phyloP scores from a whole-genome alignment of 2,797 vertebrate genomes.

The Antrozous pallidus region DNA sequence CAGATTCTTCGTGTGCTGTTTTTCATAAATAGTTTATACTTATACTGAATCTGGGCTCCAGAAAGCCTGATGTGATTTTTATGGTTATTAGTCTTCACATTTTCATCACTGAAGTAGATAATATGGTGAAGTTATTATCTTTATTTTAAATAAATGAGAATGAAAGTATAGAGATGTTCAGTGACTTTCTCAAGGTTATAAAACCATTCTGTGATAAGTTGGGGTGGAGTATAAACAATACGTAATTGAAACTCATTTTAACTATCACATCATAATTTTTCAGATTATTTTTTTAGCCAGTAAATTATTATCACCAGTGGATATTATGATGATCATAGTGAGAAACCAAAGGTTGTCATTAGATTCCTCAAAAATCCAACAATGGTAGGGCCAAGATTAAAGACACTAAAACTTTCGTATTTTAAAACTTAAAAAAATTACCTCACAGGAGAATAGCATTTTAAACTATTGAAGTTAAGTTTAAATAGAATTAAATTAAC shows the following conservation, averaged over 20 bases:
- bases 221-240: background rate
- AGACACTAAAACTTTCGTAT: background rate
- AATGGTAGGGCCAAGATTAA: conserved; percentile 7
- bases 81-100: conserved; percentile 37
- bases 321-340: conserved; percentile 23
- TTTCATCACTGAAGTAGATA: conserved; percentile 57
- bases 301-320: conserved; percentile 9
- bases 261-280: background rate
- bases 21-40: conserved; percentile 49
- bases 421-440: conserved; percentile 49
- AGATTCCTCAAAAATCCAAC: conserved; percentile 27
- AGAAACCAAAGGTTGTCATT: conserved; percentile 46
- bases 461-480: conserved; percentile 37
- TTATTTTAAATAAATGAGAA: conserved; percentile 56
- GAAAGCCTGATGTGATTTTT: conserved; percentile 37
- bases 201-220: conserved; percentile 4
- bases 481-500: conserved; percentile 8
- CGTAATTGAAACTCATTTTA: conserved; percentile 33
- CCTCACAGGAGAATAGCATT: background rate
- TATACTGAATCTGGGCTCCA: background rate
- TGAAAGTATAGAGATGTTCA: background rate
- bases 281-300: background rate
- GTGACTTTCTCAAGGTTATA: conserved; percentile 57
- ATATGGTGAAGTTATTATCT: conserved; percentile 56
- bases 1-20: background rate